Conservation (phyloP, 2,113 vertebrate genomes). For the Mirounga angustirostris region DNA sequence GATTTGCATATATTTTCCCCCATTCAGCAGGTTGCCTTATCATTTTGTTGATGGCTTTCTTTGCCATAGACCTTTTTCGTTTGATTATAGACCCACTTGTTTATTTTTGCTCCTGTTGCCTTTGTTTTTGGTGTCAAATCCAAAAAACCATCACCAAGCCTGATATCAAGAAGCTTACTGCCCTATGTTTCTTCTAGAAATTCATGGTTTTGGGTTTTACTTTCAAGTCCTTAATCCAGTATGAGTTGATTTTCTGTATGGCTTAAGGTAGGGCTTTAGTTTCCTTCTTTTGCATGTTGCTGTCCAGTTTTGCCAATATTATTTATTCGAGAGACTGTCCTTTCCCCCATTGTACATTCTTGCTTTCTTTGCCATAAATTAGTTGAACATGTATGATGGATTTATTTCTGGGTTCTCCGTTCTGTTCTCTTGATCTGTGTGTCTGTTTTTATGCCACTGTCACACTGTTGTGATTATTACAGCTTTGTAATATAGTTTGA, state of each 20-base stretch:
- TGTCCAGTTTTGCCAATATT: background rate
- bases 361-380: background rate
- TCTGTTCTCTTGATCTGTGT: background rate
- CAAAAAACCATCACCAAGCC: background rate
- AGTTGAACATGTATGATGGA: background rate
- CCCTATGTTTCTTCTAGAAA: background rate
- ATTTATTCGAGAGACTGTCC: background rate
- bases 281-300: background rate
- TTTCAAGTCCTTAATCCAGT: background rate
- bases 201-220: background rate
- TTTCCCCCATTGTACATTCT: background rate
- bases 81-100: background rate
- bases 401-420: background rate
- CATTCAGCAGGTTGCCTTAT: background rate
- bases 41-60: background rate
- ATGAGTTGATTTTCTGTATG: background rate
- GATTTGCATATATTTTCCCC: background rate
- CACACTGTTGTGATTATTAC: background rate
- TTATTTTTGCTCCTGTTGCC: background rate
- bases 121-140: background rate
- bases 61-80: background rate
- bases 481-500: background rate
- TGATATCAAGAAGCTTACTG: background rate
- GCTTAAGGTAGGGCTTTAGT: background rate
- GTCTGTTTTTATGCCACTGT: background rate